These are phyloP conservation scores for Apamea monoglypha DNA, from an alignment of 2,888 invertebrate genomes.

Conservation along the genomic window DNA sequence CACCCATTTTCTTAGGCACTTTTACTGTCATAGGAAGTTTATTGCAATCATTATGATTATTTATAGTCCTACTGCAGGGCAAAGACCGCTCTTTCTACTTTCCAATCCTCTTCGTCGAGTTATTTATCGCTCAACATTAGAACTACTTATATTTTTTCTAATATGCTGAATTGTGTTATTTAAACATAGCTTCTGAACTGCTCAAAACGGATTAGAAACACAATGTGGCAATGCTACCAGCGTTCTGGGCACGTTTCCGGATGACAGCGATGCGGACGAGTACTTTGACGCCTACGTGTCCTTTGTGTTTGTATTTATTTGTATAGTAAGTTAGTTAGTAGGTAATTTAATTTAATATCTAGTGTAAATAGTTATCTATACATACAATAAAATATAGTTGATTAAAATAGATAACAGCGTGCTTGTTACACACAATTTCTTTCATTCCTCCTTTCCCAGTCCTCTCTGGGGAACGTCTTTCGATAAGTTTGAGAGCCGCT, in stretches of 20 bases:
- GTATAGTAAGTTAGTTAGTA: too few relatives aligned
- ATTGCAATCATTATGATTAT: not conserved
- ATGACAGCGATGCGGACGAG: too few relatives aligned
- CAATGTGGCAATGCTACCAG: too few relatives aligned
- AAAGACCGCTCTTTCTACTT: not conserved
- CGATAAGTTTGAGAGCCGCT: conserved; percentile 45
- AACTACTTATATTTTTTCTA: not conserved
- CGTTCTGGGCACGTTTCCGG: too few relatives aligned
- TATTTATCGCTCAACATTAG: not conserved
- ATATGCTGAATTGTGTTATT: not conserved
- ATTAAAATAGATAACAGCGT: not conserved
- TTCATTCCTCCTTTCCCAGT: not conserved
- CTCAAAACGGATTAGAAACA: not conserved
- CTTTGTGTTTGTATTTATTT: too few relatives aligned
- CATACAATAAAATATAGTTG: too few relatives aligned
- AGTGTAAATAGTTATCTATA: too few relatives aligned
- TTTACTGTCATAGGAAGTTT: not conserved
- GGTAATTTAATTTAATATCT: too few relatives aligned
- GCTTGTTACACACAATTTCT: not conserved
- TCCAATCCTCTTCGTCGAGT: not conserved
- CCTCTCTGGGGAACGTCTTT: not conserved
- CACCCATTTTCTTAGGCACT: too few relatives aligned
- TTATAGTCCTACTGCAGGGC: not conserved
- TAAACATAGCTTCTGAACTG: not conserved
- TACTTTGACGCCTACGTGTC: too few relatives aligned